Evolutionary conservation across 2,888 invertebrate genomes (phyloP).

Genomic region (Eupithecia inturbata): DNA sequence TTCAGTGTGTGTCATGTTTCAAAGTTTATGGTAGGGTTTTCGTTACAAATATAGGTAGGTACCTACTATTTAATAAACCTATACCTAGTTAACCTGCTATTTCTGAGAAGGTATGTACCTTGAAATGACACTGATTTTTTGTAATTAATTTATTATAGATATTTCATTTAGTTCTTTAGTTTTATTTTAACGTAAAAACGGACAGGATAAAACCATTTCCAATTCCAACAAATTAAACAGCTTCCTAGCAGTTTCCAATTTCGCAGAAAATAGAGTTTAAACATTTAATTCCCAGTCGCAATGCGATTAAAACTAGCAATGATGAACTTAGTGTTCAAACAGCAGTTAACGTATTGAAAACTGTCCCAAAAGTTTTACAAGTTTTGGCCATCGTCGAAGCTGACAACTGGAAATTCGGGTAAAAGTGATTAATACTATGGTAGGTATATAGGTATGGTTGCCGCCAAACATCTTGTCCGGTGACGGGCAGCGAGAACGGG

Average conservation of each 20-base stretch:
- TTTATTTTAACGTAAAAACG: neutral
- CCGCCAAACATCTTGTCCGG: no score
- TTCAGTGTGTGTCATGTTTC: neutral
- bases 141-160: neutral
- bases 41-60: neutral
- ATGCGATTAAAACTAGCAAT: conserved; percentile 34
- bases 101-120: neutral
- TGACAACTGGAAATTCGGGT: neutral
- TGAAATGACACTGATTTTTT: neutral
- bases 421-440: no score
- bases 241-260: conserved; percentile 3
- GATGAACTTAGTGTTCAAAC: conserved; percentile 27
- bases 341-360: conserved; percentile 42
- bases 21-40: neutral
- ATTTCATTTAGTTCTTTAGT: neutral
- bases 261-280: conserved; percentile 19
- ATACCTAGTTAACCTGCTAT: neutral
- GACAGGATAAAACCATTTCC: neutral
- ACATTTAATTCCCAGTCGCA: conserved; percentile 25
- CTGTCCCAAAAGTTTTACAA: conserved; percentile 42
- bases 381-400: conserved; percentile 41
- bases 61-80: neutral
- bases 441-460: no score
- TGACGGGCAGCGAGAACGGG: no score
- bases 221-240: conserved; percentile 1